A percentile compares a stretch with the other conserved stretches of the same genome.
Conservation (phyloP, 30 jellyfish, hydroid and myxozoan species). For the Mastigias papua region DNA sequence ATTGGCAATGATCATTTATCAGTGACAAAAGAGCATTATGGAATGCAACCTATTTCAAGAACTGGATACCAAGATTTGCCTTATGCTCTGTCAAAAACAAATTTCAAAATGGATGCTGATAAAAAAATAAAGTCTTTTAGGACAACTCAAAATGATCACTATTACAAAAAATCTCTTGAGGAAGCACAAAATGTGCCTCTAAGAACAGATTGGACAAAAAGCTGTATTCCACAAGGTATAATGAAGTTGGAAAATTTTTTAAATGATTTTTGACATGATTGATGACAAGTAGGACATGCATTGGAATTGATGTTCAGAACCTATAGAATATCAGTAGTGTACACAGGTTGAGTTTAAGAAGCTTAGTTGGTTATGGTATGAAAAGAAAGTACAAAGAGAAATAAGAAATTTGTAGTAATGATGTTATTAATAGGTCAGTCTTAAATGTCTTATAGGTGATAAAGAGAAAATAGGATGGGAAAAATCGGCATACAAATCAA, state of each 20-base stretch:
- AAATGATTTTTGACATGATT: too few relatives aligned
- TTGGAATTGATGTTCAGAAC: too few relatives aligned
- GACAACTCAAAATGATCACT: conserved; percentile 77
- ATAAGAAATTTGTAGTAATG: too few relatives aligned
- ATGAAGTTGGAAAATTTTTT: not conserved
- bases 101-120: conserved; percentile 90
- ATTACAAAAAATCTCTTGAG: conserved; percentile 40
- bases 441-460: conserved; percentile 34
- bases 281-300: too few relatives aligned
- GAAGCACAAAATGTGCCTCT: conserved; percentile 39
- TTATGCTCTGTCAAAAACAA: conserved; percentile 84
- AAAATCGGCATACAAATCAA: conserved; percentile 70
- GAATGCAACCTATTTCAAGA: conserved; percentile 40
- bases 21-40: conserved; percentile 79
- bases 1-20: conserved; percentile 67
- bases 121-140: conserved; percentile 68
- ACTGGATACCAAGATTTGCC: conserved; percentile 58
- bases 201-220: conserved; percentile 67
- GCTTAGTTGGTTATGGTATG: too few relatives aligned
- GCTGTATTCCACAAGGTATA: conserved; percentile 89
- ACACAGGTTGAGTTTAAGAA: too few relatives aligned
- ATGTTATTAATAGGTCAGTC: not conserved
- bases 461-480: conserved; percentile 70
- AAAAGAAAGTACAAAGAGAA: too few relatives aligned
- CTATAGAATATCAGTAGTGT: too few relatives aligned